Evolutionary conservation across 1,140 invertebrate genomes (phyloP), one percentile per base, ranked within the genome.

Genomic region (Tetraneura akinire): DNA sequence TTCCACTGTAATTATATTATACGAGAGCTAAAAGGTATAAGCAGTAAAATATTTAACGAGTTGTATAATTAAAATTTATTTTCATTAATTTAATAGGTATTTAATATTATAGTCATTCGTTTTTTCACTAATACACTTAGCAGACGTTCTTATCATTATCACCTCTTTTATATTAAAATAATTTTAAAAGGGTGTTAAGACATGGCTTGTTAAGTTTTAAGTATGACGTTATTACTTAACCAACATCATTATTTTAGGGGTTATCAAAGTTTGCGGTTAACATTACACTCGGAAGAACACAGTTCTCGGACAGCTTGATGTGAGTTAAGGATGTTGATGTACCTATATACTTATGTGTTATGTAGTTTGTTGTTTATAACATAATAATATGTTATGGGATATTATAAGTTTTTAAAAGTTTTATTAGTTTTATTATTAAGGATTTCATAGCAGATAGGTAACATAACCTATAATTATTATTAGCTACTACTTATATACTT

Each of bases 201-300:
- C 37, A 13, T 68, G 64, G 10, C 42, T 6, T 21, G 5, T 42
- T 68, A 68, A 68, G 37, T 68, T 45, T 68, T 42, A 26, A 68
- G 64, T 14, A 45, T 68, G 42, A 13, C 37, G 37, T 68, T 68
- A 68, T 68, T 68, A 68, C 37, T 45, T 68, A 68, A 68, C 37
- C 37, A 23, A 45, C 64, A 42, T 68, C 64, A 45, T 68, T 68
- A 68, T 68, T 68, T 68, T 23, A 68, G 37, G 37, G 64, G 37
- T 68, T 68, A 68, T 68, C 37, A 21, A 68, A 68, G 64, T 68
- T 68, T 68, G 37, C 45, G 29, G 13, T 68, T 68, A 68, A 42
- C 62, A 68, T 68, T 68, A 68, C 64, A 37, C 11, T 21, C 42
- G 64, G 37, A 32, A 45, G 37, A 68, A 68, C 37, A 68, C 32